Evolutionary conservation across 2,113 vertebrate genomes (phyloP).

Genomic region (Halcyon senegalensis): DNA sequence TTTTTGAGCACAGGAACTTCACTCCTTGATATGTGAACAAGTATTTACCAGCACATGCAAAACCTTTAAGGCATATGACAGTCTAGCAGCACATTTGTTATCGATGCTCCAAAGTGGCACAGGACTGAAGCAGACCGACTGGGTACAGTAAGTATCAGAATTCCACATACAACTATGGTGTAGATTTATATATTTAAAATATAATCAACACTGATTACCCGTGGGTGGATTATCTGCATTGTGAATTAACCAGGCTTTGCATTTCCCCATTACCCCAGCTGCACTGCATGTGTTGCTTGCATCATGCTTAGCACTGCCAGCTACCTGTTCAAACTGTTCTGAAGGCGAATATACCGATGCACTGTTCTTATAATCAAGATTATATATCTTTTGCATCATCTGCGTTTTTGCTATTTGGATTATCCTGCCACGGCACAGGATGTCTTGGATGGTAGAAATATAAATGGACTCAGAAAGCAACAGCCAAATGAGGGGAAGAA

Average conservation of each 20-base stretch:
- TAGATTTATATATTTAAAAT: slow-evolving; percentile 25
- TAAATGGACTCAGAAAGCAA: not conserved
- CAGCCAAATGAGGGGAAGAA: not conserved
- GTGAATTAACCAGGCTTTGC: slow-evolving; percentile 28
- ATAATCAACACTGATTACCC: not conserved
- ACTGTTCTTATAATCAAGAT: not conserved
- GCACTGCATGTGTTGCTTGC: not conserved
- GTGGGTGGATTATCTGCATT: slow-evolving; percentile 41
- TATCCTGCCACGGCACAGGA: not conserved
- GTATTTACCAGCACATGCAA: not conserved
- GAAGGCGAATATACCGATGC: not conserved
- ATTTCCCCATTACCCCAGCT: slow-evolving; percentile 31
- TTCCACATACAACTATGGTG: not conserved
- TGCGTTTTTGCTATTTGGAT: not conserved
- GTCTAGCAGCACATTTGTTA: not conserved
- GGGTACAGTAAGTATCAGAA: not conserved
- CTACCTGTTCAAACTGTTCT: not conserved
- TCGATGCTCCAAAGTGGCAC: not conserved
- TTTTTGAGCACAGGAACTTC: not conserved
- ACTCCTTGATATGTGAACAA: not conserved
- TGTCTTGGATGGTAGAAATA: not conserved
- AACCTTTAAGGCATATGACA: not conserved
- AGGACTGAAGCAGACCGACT: not conserved
- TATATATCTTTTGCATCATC: not conserved
- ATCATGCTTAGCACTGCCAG: not conserved